Evolutionary conservation across 2,113 vertebrate species (phyloP), one percentile per base, ranked within the genome.

Genomic region (Mirounga angustirostris): DNA sequence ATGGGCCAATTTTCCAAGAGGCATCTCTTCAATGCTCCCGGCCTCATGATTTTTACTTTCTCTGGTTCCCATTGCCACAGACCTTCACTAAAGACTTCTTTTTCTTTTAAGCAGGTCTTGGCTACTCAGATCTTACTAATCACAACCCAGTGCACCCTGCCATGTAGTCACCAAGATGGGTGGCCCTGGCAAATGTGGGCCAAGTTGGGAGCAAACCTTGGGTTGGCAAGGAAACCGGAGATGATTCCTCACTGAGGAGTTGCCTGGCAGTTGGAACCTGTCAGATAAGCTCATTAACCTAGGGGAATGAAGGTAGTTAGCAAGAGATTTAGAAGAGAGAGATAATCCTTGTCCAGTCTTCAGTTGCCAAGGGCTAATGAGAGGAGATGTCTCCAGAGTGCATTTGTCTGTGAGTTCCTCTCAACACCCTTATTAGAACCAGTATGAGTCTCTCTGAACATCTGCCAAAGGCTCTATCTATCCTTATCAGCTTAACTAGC

Each of bases 321-420:
- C 86, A 33, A 33, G 80, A 97, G 90, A 94, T 96, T 96, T 94
- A 96, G 88, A 92, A 36, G 46, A 67, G 58, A 91, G 69, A 81
- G 13, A 7, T 26, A 88, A 97, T 84, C 58, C 26, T 71, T 81
- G 92, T 96, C 98, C 97, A 94, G 95, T 87, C 88, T 86, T 71
- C 59, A 24, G 50, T 90, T 97, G 97, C 97, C 97, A 98, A 97
- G 76, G 97, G 90, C 94, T 98, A 97, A 98, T 94, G 98, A 96
- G 94, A 94, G 78, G 79, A 58, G 46, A 30, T 26, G 13, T 96
- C 97, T 97, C 97, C 7, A 33, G 63, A 89, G 96, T 73, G 83
- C 85, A 50, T 88, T 98, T 98, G 63, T 65, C 80, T 96, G 73
- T 43, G 40, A 84, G 90, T 54, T 96, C n/a, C 89, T 96, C 96